phyloP scores from a whole-genome alignment of 2,888 invertebrate species.

The Theretra japonica region DNA sequence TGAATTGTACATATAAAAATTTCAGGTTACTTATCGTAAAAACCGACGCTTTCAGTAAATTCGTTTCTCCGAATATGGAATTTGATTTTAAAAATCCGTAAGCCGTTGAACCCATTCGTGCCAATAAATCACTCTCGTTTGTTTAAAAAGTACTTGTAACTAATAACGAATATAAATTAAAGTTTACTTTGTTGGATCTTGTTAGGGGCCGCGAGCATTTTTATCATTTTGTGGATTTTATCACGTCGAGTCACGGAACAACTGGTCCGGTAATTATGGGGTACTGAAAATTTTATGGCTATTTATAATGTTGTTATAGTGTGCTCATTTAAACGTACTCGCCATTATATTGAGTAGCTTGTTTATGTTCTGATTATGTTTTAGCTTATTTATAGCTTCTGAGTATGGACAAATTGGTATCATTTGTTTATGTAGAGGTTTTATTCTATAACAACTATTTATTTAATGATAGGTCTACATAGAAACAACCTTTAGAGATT shows the following conservation, averaged over 20 bases:
- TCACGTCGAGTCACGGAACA: constrained; percentile 57
- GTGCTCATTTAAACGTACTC: constrained; percentile 35
- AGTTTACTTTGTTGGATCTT: constrained; percentile 49
- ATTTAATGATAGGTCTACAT: not conserved
- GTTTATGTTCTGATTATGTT: constrained; percentile 1
- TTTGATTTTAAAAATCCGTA: not conserved
- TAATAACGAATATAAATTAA: constrained; percentile 55
- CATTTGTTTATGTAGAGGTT: constrained; percentile 3
- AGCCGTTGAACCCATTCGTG: constrained; percentile 23
- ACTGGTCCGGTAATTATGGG: constrained; percentile 45
- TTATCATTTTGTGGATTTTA: constrained; percentile 54
- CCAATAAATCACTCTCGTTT: constrained; percentile 60
- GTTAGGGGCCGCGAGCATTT: constrained; percentile 44
- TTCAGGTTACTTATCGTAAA: no score
- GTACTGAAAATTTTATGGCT: constrained; percentile 46
- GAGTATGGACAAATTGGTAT: not conserved
- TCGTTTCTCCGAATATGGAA: not conserved
- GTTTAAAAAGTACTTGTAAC: constrained; percentile 46
- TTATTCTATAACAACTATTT: not conserved
- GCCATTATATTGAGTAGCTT: constrained; percentile 15
- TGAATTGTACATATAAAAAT: no score
- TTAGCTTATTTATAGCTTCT: not conserved
- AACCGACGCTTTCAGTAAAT: not conserved
- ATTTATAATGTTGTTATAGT: constrained; percentile 50
- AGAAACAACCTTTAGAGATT: no score